Percentiles rank a stretch among this genome's conserved stretches.
These are phyloP conservation scores for Heterotis niloticus DNA, from an alignment of 2,113 vertebrate species.

Conservation along the genomic window DNA sequence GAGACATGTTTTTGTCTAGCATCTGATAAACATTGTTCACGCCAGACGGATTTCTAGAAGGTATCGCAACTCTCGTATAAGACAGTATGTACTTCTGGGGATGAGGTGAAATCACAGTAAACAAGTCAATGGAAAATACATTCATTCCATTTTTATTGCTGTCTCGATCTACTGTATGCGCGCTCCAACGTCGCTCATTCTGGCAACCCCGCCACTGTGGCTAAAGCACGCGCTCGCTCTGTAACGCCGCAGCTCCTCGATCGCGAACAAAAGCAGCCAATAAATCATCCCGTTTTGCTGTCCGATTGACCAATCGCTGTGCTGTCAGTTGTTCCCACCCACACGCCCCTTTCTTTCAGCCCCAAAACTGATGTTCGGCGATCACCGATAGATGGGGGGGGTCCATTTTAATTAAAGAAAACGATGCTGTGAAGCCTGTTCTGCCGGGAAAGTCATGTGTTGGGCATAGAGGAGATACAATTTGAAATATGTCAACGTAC, in stretches of 20 bases:
- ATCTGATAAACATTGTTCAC: too few relatives aligned
- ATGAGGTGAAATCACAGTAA: too few relatives aligned
- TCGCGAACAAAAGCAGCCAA: constrained; percentile 46
- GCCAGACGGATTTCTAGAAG: too few relatives aligned
- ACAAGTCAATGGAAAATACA: neutral
- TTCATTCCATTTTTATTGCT: neutral
- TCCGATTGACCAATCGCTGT: constrained; percentile 48
- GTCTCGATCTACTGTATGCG: too few relatives aligned
- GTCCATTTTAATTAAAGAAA: neutral
- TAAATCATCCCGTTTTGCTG: constrained; percentile 40
- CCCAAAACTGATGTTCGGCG: neutral
- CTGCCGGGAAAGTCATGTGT: neutral
- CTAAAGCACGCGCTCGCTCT: constrained; percentile 55
- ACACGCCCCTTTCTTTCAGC: neutral
- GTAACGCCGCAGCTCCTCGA: constrained; percentile 57
- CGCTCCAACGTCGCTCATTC: neutral
- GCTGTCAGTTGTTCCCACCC: constrained; percentile 1
- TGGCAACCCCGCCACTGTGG: neutral
- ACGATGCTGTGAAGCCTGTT: neutral
- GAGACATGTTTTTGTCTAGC: too few relatives aligned
- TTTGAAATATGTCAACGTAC: too few relatives aligned
- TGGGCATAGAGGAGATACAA: too few relatives aligned
- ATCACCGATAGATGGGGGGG: neutral
- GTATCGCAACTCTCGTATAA: too few relatives aligned
- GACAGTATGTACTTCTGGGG: too few relatives aligned